phyloP scores from a whole-genome alignment of 1,140 invertebrate genomes.

The Solenopsis invicta region DNA sequence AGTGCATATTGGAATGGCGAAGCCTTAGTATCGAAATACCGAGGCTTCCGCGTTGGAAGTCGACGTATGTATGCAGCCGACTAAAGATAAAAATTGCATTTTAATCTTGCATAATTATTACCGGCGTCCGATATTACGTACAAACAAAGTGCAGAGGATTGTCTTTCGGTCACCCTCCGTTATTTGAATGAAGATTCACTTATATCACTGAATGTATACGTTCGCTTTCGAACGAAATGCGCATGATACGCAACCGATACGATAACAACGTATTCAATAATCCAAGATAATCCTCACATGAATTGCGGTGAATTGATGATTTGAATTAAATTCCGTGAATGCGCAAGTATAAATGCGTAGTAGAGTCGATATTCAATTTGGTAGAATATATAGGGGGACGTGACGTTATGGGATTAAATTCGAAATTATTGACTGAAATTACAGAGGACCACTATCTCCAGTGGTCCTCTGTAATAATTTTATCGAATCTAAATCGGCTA shows the following conservation, averaged over 20 bases:
- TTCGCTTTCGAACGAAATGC: not conserved
- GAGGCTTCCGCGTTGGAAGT: constrained; percentile 61
- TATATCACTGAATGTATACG: not conserved
- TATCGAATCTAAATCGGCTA: not conserved
- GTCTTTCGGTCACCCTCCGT: not conserved
- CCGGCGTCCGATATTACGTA: not conserved
- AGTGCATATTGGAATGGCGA: constrained; percentile 62
- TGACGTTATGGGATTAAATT: not conserved
- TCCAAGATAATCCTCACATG: not conserved
- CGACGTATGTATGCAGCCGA: not conserved
- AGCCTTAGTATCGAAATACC: constrained; percentile 69
- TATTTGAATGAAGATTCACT: not conserved
- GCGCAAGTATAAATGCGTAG: not conserved
- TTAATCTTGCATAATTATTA: constrained; percentile 20
- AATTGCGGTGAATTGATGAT: not conserved
- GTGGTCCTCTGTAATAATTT: not conserved
- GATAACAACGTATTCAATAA: constrained; percentile 5
- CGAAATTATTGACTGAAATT: constrained; percentile 14
- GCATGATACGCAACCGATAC: constrained; percentile 13
- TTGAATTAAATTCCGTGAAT: not conserved
- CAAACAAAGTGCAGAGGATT: not conserved
- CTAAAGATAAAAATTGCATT: not conserved
- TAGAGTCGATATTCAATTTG: not conserved
- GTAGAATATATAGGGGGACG: not conserved
- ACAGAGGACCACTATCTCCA: not conserved